Percentiles rank a stretch among this genome's conserved stretches.
These are phyloP conservation scores for Acyrthosiphon pisum DNA, from an alignment of 1,140 invertebrate species.

Conservation along the genomic window DNA sequence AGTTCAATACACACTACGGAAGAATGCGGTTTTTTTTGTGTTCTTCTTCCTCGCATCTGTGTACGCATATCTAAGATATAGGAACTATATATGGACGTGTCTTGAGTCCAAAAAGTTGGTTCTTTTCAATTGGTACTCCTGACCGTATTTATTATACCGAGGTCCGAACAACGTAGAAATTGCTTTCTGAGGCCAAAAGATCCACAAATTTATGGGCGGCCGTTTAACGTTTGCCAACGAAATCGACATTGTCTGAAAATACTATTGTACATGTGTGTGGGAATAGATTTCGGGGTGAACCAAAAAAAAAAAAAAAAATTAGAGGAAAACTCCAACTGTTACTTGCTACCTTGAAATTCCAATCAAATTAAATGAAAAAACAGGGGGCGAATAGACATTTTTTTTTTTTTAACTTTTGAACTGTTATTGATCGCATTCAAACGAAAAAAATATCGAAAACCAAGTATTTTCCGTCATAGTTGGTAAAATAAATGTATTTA, in stretches of 20 bases:
- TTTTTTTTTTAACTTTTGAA: slow-evolving; percentile 33
- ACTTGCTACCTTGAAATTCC: not conserved
- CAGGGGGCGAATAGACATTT: not conserved
- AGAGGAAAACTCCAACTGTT: not conserved
- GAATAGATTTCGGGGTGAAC: slow-evolving; percentile 27
- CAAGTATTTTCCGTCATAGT: not conserved
- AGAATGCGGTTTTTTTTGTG: not conserved
- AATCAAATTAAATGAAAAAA: not conserved
- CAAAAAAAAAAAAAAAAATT: slow-evolving; percentile 31
- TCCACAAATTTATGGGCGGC: slow-evolving; percentile 41
- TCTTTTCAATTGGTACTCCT: slow-evolving; percentile 47
- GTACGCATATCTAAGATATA: not conserved
- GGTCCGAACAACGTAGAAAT: slow-evolving; percentile 40
- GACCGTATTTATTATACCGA: slow-evolving; percentile 24
- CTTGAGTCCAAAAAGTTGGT: slow-evolving; percentile 47
- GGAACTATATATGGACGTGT: not conserved
- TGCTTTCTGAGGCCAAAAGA: slow-evolving; percentile 38
- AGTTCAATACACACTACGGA: not conserved
- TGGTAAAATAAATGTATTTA: not conserved
- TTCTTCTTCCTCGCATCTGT: not conserved
- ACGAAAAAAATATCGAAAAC: slow-evolving; percentile 14
- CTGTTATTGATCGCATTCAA: slow-evolving; percentile 4
- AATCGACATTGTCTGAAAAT: slow-evolving; percentile 52
- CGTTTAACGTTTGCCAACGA: slow-evolving; percentile 53
- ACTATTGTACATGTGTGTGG: not conserved